Conservation (phyloP, 2,797 vertebrate species). For the Poecilia velifera region DNA sequence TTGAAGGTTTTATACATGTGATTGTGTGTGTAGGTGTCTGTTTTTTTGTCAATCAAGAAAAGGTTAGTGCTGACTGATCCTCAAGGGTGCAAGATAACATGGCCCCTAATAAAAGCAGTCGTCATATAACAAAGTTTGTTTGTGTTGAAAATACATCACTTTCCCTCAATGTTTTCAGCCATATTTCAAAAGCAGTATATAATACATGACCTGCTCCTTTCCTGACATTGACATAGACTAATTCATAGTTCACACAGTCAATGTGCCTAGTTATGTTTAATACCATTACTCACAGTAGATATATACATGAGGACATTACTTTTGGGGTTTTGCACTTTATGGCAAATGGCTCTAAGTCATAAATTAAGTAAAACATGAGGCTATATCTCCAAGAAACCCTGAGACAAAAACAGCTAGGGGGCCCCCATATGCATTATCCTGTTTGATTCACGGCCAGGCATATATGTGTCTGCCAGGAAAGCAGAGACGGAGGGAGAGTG, state of each 20-base stretch:
- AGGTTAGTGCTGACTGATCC: slow-evolving; percentile 25
- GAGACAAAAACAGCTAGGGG: slow-evolving; percentile 56
- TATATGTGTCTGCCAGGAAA: slow-evolving; percentile 29
- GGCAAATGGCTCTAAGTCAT: slow-evolving; percentile 47
- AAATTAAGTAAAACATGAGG: slow-evolving; percentile 63
- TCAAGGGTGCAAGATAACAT: slow-evolving; percentile 38
- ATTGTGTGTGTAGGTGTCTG: slow-evolving; percentile 30
- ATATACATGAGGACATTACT: slow-evolving; percentile 56
- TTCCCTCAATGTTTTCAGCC: slow-evolving; percentile 43
- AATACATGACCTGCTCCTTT: slow-evolving; percentile 43
- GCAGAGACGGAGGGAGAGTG: slow-evolving; percentile 21
- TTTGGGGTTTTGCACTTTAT: slow-evolving; percentile 33
- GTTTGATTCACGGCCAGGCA: slow-evolving; percentile 64
- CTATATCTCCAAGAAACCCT: slow-evolving; percentile 54
- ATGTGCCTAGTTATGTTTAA: slow-evolving; percentile 47
- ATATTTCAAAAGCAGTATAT: slow-evolving; percentile 52
- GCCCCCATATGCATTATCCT: slow-evolving; percentile 51
- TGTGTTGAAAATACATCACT: slow-evolving; percentile 28
- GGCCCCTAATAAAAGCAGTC: slow-evolving; percentile 26
- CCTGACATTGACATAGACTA: slow-evolving; percentile 32
- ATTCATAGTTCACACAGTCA: slow-evolving; percentile 60
- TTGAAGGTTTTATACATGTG: slow-evolving; percentile 29
- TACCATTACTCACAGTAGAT: slow-evolving; percentile 53
- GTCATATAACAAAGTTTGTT: slow-evolving; percentile 48
- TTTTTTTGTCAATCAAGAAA: slow-evolving; percentile 23